A percentile compares a stretch with the other conserved stretches of the same genome.
Evolutionary conservation across 2,888 invertebrate genomes (phyloP).

Genomic region (Xanthostigma xanthostigma): DNA sequence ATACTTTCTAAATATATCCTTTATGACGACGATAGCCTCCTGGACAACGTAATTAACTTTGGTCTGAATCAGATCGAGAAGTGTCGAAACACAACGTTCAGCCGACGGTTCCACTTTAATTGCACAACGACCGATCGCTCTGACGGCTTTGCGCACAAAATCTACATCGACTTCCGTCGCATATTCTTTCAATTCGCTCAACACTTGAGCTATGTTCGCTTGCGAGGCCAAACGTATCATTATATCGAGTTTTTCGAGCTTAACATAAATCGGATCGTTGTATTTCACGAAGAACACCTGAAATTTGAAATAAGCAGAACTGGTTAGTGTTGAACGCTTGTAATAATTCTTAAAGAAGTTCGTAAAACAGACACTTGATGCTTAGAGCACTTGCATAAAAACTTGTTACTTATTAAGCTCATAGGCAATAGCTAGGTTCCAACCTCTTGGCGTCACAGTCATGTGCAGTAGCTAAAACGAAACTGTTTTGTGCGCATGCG

Average conservation of each 20-base stretch:
- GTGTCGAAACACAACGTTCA: slow-evolving; percentile 93
- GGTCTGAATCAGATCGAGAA: slow-evolving; percentile 95
- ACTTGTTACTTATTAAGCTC: no score
- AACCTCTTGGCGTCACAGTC: no score
- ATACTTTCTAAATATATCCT: slow-evolving; percentile 90
- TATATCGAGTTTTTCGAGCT: slow-evolving; percentile 95
- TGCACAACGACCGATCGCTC: slow-evolving; percentile 97
- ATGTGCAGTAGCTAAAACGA: no score
- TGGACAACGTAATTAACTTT: slow-evolving; percentile 99
- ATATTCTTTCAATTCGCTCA: slow-evolving; percentile 96
- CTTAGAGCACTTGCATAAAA: no score
- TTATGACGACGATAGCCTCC: slow-evolving; percentile 98
- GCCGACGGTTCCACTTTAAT: slow-evolving; percentile 97
- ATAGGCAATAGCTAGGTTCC: no score
- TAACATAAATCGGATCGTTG: slow-evolving; percentile 99
- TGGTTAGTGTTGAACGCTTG: no score
- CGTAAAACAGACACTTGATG: no score
- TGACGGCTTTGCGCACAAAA: slow-evolving; percentile 96
- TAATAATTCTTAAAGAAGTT: no score
- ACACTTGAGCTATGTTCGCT: slow-evolving; percentile 93
- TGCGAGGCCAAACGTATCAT: slow-evolving; percentile 98
- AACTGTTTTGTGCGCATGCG: no score
- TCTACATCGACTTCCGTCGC: slow-evolving; percentile 99
- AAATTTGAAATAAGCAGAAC: slow-evolving; percentile 7
- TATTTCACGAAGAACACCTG: slow-evolving; percentile 96